These are phyloP conservation scores for Branchipolynoe longqiensis DNA, from an alignment of 2,888 invertebrate genomes.

Conservation along the genomic window DNA sequence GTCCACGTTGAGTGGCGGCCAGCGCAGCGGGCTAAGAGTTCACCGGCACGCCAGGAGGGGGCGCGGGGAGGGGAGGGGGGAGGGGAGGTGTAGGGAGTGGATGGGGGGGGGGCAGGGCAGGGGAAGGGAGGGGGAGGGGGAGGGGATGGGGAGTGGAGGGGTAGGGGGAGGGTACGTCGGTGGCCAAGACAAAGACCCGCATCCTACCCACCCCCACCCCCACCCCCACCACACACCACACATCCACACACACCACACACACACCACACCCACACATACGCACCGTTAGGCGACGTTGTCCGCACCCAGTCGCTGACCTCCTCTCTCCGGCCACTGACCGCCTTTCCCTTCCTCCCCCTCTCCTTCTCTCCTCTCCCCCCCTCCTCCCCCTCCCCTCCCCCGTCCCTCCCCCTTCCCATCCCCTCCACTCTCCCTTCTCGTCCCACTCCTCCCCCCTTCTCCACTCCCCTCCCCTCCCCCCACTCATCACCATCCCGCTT, in stretches of 20 bases:
- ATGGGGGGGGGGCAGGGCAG: too few species aligned
- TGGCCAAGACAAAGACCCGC: slow-evolving; percentile 27
- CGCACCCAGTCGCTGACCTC: not conserved
- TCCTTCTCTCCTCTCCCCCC: not conserved
- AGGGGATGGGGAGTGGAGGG: too few species aligned
- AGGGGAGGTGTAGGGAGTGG: too few species aligned
- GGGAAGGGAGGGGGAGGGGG: too few species aligned
- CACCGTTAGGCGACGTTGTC: not conserved
- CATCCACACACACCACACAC: too few species aligned
- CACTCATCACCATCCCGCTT: not conserved
- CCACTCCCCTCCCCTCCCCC: not conserved
- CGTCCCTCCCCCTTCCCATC: not conserved
- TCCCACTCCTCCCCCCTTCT: too few species aligned
- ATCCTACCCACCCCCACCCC: slow-evolving; percentile 2
- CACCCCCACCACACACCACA: not conserved
- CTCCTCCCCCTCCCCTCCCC: not conserved
- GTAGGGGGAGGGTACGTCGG: too few species aligned
- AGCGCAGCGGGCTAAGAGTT: slow-evolving; percentile 5
- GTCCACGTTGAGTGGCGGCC: slow-evolving; percentile 46
- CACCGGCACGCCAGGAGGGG: slow-evolving; percentile 14
- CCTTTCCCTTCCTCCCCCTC: too few species aligned
- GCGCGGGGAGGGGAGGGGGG: too few species aligned
- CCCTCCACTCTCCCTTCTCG: not conserved
- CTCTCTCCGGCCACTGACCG: too few species aligned
- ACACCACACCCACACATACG: too few species aligned